These are phyloP conservation scores for Anthrax anthrax DNA, from an alignment of 2,888 invertebrate species.

Conservation along the genomic window DNA sequence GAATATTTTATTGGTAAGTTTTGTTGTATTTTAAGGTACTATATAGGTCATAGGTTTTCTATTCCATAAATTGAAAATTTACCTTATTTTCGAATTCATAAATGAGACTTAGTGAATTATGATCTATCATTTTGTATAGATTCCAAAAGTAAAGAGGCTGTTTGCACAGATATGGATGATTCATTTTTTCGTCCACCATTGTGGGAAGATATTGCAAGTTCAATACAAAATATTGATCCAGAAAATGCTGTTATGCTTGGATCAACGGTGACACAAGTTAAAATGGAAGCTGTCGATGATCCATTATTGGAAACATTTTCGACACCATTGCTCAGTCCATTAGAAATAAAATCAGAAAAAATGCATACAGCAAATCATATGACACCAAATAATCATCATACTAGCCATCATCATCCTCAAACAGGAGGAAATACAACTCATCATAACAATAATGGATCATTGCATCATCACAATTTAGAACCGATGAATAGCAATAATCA, in stretches of 20 bases:
- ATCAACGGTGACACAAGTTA: constrained; percentile 47
- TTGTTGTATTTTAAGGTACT: no score
- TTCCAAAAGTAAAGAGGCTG: constrained; percentile 34
- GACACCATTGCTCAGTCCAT: constrained; percentile 58
- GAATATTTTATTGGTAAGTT: constrained; percentile 34
- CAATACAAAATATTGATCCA: constrained; percentile 79
- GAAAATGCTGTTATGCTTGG: constrained; percentile 80
- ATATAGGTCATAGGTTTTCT: no score
- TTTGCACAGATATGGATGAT: constrained; percentile 46
- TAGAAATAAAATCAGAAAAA: constrained; percentile 70
- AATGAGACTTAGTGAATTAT: no score
- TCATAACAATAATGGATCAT: constrained; percentile 21
- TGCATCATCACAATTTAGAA: constrained; percentile 17
- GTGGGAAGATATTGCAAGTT: constrained; percentile 86
- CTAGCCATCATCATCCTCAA: constrained; percentile 2
- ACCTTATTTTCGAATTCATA: no score
- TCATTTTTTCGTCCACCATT: constrained; percentile 74
- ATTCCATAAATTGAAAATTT: no score
- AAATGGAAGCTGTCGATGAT: constrained; percentile 61
- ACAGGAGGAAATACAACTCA: constrained; percentile 6
- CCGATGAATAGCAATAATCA: constrained; percentile 17
- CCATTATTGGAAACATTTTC: constrained; percentile 45
- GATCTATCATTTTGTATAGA: no score
- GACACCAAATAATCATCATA: constrained; percentile 14
- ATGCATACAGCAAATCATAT: constrained; percentile 27